These are phyloP conservation scores for Zygothrica quintamaculata DNA, from an alignment of 2,888 invertebrate genomes.

Conservation along the genomic window DNA sequence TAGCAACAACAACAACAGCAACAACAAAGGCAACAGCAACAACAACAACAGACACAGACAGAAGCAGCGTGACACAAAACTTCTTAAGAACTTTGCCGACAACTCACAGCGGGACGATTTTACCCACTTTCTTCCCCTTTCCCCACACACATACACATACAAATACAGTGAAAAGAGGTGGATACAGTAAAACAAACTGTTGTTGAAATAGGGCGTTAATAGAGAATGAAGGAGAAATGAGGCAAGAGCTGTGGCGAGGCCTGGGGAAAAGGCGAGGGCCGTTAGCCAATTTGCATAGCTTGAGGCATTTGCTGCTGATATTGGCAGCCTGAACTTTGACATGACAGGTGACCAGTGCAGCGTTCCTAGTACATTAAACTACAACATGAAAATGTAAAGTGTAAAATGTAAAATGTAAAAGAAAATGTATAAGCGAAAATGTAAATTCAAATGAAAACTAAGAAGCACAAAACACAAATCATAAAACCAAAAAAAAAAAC, in stretches of 20 bases:
- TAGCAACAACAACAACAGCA: slow-evolving; percentile 17
- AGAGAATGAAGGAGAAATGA: no score
- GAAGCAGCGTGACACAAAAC: slow-evolving; percentile 71
- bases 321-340: slow-evolving; percentile 63
- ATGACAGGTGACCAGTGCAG: slow-evolving; percentile 41
- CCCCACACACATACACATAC: not conserved
- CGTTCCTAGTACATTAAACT: slow-evolving; percentile 4
- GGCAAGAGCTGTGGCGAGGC: no score
- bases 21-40: not conserved
- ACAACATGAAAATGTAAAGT: not conserved
- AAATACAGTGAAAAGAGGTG: slow-evolving; percentile 3
- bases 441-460: not conserved
- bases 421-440: slow-evolving; percentile 2
- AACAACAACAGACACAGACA: slow-evolving; percentile 39
- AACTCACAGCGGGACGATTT: slow-evolving; percentile 37
- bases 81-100: slow-evolving; percentile 78
- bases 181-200: slow-evolving; percentile 17
- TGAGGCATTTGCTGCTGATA: slow-evolving; percentile 31
- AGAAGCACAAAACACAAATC: not conserved
- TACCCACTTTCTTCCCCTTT: slow-evolving; percentile 1
- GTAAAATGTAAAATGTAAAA: no score
- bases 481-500: not conserved
- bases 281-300: slow-evolving; percentile 37
- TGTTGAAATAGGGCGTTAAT: no score
- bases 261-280: no score